Evolutionary conservation across 2,113 vertebrate species (phyloP), one percentile per base, ranked within the genome.

Genomic region (Dissostichus mawsoni): DNA sequence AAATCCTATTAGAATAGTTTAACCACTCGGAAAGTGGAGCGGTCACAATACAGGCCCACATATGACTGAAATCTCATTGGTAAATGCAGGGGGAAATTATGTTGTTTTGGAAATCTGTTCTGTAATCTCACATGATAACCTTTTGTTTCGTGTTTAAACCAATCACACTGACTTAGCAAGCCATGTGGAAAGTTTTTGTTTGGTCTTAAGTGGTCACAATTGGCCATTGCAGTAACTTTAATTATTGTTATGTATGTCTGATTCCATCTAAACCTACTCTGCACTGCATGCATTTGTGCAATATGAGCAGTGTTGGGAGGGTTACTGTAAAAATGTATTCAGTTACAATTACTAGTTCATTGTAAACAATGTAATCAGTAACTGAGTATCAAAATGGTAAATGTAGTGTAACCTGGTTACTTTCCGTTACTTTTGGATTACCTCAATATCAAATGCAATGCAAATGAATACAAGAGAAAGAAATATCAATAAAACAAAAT

Each of bases 1-100:
- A 90, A 93, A 87, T 73, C 87, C 71, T 79, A 90, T 93, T 89
- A 93, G 74, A 87, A 36, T 51, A 90, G 84, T 93, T 94, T 91
- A 94, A 89, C 61, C 51, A 76, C 79, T 83, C 51, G 71, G 87
- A 89, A 88, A 87, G 85, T 78, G 71, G 83, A 89, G 81, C 84
- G 57, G 74, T 87, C 89, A 94, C 84, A 89, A 89, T 80, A 85
- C 78, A 62, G 36, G 58, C 18, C 8, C 0, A 83, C 84, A 75
- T 89, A 90, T 88, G 90, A 91, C 86, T 88, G 41, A 74, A 90
- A 83, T 78, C 48, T 68, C 77, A 74, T 48, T 41, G 2, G 2
- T 29, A 33, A 69, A 59, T 7, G 2, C 29, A n/a, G 48, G 20
- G 62, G 77, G 75, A 74, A 7, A 7, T 74, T 0, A 52, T 53